Evolutionary conservation across 1,140 invertebrate species (phyloP).

Genomic region (Pseudoatta argentina): DNA sequence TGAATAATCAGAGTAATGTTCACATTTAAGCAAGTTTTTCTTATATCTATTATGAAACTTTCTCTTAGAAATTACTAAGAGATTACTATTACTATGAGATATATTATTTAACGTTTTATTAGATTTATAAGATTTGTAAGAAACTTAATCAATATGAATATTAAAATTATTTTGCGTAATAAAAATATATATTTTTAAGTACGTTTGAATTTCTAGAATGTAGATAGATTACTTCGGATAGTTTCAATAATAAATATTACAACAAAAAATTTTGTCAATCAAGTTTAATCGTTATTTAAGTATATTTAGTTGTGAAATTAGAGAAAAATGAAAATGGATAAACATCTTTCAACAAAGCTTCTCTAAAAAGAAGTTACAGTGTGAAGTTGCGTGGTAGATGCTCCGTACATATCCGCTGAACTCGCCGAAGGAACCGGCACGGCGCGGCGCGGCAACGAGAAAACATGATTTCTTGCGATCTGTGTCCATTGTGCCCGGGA

Average conservation of each 20-base stretch:
- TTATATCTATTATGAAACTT: constrained; percentile 19
- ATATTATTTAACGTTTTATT: background rate
- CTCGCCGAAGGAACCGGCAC: constrained; percentile 24
- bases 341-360: background rate
- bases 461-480: constrained; percentile 57
- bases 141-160: constrained; percentile 8
- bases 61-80: background rate
- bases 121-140: background rate
- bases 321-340: background rate
- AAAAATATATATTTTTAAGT: background rate
- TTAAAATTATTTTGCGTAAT: background rate
- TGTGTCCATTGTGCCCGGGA: constrained; percentile 48
- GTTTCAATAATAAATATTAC: background rate
- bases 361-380: background rate
- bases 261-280: background rate
- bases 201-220: background rate
- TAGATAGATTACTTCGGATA: background rate
- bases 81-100: no score
- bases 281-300: background rate
- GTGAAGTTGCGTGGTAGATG: background rate
- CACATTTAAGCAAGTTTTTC: constrained; percentile 52
- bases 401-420: constrained; percentile 30
- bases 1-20: constrained; percentile 17
- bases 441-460: constrained; percentile 15
- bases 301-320: background rate